A percentile compares a stretch with the other conserved stretches of the same genome.
phyloP scores from a whole-genome alignment of 1,140 invertebrate species.

The Argopecten irradians region DNA sequence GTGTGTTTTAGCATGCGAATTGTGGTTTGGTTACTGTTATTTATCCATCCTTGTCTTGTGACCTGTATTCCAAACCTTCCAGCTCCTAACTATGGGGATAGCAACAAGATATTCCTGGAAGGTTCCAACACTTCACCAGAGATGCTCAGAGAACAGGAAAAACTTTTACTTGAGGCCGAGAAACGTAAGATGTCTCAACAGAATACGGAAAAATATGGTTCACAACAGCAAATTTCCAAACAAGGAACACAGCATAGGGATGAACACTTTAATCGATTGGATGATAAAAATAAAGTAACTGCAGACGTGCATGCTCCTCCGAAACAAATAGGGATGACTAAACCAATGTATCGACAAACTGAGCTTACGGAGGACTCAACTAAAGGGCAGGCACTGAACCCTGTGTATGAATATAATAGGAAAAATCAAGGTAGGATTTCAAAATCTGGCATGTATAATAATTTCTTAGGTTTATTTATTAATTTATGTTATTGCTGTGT shows the following conservation, averaged over 20 bases:
- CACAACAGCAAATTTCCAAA: neutral
- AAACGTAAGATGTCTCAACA: neutral
- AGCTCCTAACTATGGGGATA: neutral
- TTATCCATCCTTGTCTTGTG: neutral
- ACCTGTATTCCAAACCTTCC: neutral
- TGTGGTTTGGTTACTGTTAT: neutral
- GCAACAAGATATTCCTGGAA: neutral
- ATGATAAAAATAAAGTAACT: neutral
- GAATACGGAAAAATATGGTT: neutral
- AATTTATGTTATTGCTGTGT: too few relatives aligned
- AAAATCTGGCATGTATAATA: neutral
- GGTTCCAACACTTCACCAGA: neutral
- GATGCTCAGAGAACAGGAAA: neutral
- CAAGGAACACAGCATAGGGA: neutral
- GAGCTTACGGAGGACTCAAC: neutral
- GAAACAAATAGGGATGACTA: neutral
- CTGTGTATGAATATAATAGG: constrained; percentile 11
- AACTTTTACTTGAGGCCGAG: neutral
- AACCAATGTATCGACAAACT: neutral
- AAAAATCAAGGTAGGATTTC: neutral
- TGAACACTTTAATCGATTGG: neutral
- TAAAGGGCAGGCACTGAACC: neutral
- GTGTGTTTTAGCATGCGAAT: neutral
- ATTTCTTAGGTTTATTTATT: too few relatives aligned
- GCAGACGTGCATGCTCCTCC: neutral